A percentile compares a stretch with the other conserved stretches of the same genome.
phyloP scores from a whole-genome alignment of 2,797 vertebrate species.

The Smutsia temminckii region DNA sequence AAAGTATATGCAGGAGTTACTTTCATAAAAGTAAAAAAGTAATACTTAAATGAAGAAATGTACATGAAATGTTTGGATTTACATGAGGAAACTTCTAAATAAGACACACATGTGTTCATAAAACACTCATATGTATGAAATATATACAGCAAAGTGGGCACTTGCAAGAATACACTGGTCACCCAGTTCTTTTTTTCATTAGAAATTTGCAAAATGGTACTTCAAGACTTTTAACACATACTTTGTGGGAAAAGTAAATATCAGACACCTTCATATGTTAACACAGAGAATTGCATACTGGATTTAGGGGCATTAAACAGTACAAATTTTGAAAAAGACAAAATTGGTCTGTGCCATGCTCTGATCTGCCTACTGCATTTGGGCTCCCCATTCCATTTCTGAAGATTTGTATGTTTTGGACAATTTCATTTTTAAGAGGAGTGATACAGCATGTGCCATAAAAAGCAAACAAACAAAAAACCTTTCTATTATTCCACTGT shows the following conservation, averaged over 20 bases:
- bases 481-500: background rate
- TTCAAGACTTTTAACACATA: background rate
- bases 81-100: background rate
- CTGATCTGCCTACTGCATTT: background rate
- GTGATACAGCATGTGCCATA: background rate
- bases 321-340: background rate
- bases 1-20: background rate
- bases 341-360: background rate
- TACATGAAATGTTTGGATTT: background rate
- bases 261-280: background rate
- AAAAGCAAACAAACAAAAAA: background rate
- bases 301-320: background rate
- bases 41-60: background rate
- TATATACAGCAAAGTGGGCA: background rate
- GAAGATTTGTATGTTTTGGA: background rate
- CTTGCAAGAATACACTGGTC: background rate
- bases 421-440: slow-evolving; percentile 4
- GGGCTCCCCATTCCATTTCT: background rate
- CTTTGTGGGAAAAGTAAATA: slow-evolving; percentile 1
- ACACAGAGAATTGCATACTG: background rate
- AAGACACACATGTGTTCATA: background rate
- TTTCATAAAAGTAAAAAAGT: slow-evolving; percentile 6
- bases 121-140: background rate
- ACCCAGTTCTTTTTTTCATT: background rate
- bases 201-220: slow-evolving; percentile 10